A percentile compares a stretch with the other conserved stretches of the same genome.
phyloP scores from a whole-genome alignment of 2,113 vertebrate species.

The Crypturellus undulatus region DNA sequence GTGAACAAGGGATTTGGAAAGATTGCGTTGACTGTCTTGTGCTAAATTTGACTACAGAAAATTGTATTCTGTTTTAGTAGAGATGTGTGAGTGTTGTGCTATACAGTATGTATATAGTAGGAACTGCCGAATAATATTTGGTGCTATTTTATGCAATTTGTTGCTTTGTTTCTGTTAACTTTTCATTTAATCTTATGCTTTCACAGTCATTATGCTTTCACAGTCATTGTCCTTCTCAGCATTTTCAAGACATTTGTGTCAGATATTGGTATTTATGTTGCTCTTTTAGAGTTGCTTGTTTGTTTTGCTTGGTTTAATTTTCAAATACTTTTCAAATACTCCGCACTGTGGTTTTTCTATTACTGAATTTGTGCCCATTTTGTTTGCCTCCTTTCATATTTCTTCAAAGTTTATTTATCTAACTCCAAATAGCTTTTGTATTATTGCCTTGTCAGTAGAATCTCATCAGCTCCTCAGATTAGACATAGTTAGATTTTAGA shows the following conservation, averaged over 20 bases:
- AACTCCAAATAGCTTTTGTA: neutral
- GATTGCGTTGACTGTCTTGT: conserved; percentile 34
- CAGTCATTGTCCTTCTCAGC: neutral
- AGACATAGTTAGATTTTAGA: neutral
- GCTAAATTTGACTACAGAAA: conserved; percentile 61
- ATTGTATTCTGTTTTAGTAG: conserved; percentile 25
- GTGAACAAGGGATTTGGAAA: conserved; percentile 5
- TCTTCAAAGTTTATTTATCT: conserved; percentile 22
- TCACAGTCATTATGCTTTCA: neutral
- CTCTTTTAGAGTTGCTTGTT: neutral
- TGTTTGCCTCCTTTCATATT: neutral
- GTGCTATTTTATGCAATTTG: conserved; percentile 40
- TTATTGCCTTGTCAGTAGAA: conserved; percentile 4
- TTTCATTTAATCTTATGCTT: conserved; percentile 22
- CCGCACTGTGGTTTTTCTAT: neutral
- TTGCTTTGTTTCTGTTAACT: conserved; percentile 17
- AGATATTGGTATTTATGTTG: neutral
- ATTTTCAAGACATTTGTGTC: neutral
- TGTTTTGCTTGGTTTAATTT: neutral
- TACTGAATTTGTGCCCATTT: neutral
- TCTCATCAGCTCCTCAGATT: neutral
- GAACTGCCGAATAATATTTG: neutral
- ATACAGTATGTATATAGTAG: conserved; percentile 32
- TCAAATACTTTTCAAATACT: neutral
- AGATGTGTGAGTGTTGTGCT: conserved; percentile 32